These are phyloP conservation scores for Lutjanus argentimaculatus DNA, from an alignment of 2,797 vertebrate species.

Conservation along the genomic window DNA sequence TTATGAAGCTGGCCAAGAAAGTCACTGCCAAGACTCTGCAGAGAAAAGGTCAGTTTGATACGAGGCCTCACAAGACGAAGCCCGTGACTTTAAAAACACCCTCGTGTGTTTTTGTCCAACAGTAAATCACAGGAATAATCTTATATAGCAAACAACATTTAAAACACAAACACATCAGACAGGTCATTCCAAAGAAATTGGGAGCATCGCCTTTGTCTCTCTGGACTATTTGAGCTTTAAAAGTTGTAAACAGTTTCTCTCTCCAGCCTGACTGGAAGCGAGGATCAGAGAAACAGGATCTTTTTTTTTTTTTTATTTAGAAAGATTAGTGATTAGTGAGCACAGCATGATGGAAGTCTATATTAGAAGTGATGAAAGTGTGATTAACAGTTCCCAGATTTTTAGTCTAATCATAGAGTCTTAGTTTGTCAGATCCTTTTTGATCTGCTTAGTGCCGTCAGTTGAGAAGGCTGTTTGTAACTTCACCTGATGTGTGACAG, in stretches of 20 bases:
- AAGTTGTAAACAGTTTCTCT: neutral
- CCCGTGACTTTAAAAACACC: neutral
- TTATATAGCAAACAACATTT: neutral
- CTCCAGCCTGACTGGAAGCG: too few relatives aligned
- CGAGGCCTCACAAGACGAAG: neutral
- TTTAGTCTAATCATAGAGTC: constrained; percentile 2
- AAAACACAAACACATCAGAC: neutral
- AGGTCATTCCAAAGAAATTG: neutral
- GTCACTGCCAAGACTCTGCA: constrained; percentile 91
- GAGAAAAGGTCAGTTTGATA: constrained; percentile 87
- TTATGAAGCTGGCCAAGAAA: constrained; percentile 97
- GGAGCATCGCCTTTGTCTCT: neutral
- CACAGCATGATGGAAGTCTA: neutral
- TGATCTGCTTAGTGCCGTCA: neutral
- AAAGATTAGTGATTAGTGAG: neutral
- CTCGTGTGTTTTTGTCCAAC: neutral
- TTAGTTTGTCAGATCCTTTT: neutral
- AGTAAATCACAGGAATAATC: too few relatives aligned
- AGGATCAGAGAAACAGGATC: neutral
- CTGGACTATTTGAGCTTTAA: neutral
- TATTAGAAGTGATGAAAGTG: neutral
- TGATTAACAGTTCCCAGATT: neutral
- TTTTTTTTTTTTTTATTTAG: neutral
- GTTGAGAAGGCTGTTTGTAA: neutral
- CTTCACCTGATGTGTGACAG: neutral